Percentiles rank a stretch among this genome's conserved stretches.
Evolutionary conservation across 1,140 invertebrate species (phyloP).

Genomic region (Bombus superbus): DNA sequence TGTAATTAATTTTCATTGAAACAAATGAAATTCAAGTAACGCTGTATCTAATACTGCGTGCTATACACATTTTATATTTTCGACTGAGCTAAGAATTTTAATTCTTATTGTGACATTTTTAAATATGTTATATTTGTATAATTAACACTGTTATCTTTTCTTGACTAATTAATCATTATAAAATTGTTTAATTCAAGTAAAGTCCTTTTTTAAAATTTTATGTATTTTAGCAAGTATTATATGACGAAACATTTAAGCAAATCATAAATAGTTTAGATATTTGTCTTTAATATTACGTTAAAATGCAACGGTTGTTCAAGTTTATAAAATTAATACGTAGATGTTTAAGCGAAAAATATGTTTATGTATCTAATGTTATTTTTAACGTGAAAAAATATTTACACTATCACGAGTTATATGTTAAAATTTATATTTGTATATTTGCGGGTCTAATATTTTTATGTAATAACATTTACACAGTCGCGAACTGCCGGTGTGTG

Average conservation of each 20-base stretch:
- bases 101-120: not conserved
- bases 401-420: not conserved
- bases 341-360: not conserved
- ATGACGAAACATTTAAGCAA: not conserved
- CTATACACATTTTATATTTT: not conserved
- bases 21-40: not conserved
- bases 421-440: slow-evolving; percentile 9
- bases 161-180: not conserved
- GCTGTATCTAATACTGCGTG: not conserved
- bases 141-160: not conserved
- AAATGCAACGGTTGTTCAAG: not conserved
- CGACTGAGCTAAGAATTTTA: not conserved
- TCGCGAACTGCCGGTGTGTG: not conserved
- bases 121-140: not conserved
- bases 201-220: not conserved
- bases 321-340: not conserved
- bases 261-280: not conserved
- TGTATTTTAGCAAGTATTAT: not conserved
- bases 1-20: not conserved
- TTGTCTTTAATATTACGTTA: not conserved
- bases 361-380: not conserved
- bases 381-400: not conserved
- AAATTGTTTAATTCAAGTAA: not conserved
- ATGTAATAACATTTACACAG: not conserved
- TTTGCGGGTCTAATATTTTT: not conserved